phyloP scores from a whole-genome alignment of 2,888 invertebrate species.

The Falcaria lacertinaria region DNA sequence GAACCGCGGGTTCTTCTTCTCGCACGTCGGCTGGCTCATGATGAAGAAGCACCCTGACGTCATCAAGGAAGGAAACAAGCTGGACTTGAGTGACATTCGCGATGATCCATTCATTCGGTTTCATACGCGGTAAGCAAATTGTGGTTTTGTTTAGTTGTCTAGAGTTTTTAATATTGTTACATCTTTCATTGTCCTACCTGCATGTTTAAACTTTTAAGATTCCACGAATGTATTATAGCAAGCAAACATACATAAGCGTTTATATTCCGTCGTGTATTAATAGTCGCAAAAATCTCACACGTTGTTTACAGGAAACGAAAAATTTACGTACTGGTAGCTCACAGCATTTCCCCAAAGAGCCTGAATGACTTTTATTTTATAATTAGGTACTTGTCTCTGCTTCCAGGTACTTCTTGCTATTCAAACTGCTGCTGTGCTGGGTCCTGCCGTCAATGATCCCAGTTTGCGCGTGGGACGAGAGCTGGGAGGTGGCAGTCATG shows the following conservation, averaged over 20 bases:
- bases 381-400: too few relatives aligned
- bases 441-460: conserved; percentile 86
- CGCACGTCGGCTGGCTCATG: conserved; percentile 96
- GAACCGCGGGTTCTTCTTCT: conserved; percentile 92
- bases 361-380: too few relatives aligned
- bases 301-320: too few relatives aligned
- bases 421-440: conserved; percentile 85
- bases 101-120: conserved; percentile 88
- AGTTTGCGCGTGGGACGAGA: conserved; percentile 85
- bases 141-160: conserved; percentile 8
- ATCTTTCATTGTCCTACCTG: too few relatives aligned
- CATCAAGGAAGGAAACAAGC: conserved; percentile 84
- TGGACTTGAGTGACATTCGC: conserved; percentile 91
- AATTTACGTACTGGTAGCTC: too few relatives aligned
- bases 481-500: conserved; percentile 66
- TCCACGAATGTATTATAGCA: too few relatives aligned
- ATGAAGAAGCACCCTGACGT: conserved; percentile 94
- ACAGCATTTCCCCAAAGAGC: too few relatives aligned
- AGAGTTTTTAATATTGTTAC: too few relatives aligned
- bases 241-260: too few relatives aligned
- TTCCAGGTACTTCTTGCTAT: conserved; percentile 83
- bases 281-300: too few relatives aligned
- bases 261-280: too few relatives aligned
- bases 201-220: too few relatives aligned
- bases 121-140: conserved; percentile 82